These are phyloP conservation scores for Julus scandinavius DNA, from an alignment of 2,888 invertebrate genomes.

Conservation along the genomic window DNA sequence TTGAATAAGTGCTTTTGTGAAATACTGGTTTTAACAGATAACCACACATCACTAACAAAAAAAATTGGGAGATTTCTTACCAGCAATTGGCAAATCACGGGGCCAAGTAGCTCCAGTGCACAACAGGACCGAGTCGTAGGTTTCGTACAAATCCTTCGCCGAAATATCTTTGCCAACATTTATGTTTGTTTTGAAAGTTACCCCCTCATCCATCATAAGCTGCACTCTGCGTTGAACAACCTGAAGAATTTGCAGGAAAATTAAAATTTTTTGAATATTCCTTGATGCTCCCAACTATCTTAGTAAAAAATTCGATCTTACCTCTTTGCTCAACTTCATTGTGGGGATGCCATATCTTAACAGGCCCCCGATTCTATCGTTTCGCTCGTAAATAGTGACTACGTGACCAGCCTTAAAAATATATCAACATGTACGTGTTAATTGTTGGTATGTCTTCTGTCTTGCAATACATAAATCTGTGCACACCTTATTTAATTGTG, in stretches of 20 bases:
- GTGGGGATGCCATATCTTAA: conserved; percentile 98
- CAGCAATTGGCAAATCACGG: conserved; percentile 76
- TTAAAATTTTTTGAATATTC: conserved; percentile 38
- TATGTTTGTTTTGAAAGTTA: conserved; percentile 86
- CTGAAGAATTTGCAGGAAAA: conserved; percentile 60
- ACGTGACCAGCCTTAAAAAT: conserved; percentile 81
- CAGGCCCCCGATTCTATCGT: conserved; percentile 93
- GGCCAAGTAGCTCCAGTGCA: conserved; percentile 98
- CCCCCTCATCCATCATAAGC: conserved; percentile 88
- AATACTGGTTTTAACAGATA: no score
- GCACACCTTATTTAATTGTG: conserved; percentile 87
- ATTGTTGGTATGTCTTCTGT: background rate
- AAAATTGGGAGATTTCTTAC: conserved; percentile 60
- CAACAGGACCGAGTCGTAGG: conserved; percentile 87
- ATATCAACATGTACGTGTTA: background rate
- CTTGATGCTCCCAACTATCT: no score
- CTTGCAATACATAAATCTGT: background rate
- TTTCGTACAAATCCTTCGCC: conserved; percentile 72
- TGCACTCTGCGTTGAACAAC: conserved; percentile 86
- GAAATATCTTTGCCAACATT: conserved; percentile 92
- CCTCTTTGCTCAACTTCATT: conserved; percentile 96
- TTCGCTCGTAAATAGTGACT: conserved; percentile 97
- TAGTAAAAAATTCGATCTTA: conserved; percentile 64
- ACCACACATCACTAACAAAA: no score
- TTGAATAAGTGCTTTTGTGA: conserved; percentile 25